Conservation (phyloP, 2,888 invertebrate genomes). For the Bursaphelenchus okinawaensis region DNA sequence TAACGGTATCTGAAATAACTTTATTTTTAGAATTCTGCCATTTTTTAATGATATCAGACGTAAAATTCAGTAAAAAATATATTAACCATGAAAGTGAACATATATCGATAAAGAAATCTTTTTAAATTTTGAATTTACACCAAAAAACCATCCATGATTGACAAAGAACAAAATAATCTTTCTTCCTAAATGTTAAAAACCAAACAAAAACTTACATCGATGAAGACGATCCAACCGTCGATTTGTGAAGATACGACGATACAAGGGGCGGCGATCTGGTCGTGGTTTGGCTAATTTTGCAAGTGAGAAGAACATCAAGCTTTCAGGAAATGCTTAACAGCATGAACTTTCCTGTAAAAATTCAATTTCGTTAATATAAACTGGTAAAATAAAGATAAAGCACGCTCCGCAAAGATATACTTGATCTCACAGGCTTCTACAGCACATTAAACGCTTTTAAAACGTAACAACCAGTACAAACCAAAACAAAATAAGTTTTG, state of each 20-base stretch:
- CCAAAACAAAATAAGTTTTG: no score
- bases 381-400: no score
- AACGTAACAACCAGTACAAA: no score
- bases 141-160: no score
- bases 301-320: slow-evolving; percentile 12
- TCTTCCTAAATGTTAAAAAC: no score
- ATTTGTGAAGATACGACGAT: slow-evolving; percentile 53
- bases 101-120: no score
- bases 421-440: no score
- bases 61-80: slow-evolving; percentile 9
- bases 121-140: no score
- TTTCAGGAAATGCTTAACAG: background rate
- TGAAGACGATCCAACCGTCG: slow-evolving; percentile 50
- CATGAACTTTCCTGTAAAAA: background rate
- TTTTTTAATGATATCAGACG: background rate
- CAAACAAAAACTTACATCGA: slow-evolving; percentile 35
- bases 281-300: slow-evolving; percentile 2
- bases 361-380: no score
- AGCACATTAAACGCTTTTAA: no score
- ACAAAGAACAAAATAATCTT: no score
- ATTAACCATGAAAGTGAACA: background rate
- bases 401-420: no score
- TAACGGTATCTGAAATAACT: slow-evolving; percentile 39
- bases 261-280: slow-evolving; percentile 44
- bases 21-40: background rate